Percentiles rank a stretch among this genome's conserved stretches.
Conservation (phyloP, 2,797 vertebrate species). For the Cyclura pinguis region DNA sequence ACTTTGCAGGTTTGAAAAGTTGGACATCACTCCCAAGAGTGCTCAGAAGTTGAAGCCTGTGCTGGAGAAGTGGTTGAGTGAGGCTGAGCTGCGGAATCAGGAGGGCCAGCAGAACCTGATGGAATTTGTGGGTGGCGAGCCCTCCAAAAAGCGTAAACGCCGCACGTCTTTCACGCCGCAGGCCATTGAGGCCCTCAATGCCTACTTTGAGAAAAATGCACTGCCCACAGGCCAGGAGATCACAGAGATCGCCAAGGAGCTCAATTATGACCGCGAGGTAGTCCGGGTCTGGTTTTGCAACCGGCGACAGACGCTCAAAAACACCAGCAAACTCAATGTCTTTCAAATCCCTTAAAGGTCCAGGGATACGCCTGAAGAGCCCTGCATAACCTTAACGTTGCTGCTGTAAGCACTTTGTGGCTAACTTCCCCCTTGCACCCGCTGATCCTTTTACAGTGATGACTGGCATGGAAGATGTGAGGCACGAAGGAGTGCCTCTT, state of each 20-base stretch:
- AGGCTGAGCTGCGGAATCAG: conserved; percentile 95
- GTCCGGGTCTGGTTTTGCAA: conserved; percentile 99
- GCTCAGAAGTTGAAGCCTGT: conserved; percentile 98
- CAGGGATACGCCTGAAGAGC: neutral
- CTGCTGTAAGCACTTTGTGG: conserved; percentile 54
- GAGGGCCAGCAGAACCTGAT: conserved; percentile 97
- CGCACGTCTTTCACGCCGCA: conserved; percentile 97
- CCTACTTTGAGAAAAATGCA: conserved; percentile 96
- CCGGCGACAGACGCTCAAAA: conserved; percentile 96
- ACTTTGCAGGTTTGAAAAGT: conserved; percentile 92
- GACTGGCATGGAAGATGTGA: neutral
- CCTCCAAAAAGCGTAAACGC: conserved; percentile 95
- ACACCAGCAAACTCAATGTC: conserved; percentile 98
- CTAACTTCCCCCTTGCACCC: conserved; percentile 4
- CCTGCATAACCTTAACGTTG: neutral
- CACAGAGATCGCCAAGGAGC: conserved; percentile 95
- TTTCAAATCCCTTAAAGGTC: conserved; percentile 89
- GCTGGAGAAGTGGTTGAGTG: conserved; percentile 95
- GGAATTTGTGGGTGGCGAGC: conserved; percentile 96
- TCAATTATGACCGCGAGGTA: conserved; percentile 97
- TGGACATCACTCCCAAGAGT: conserved; percentile 98
- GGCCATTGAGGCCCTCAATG: conserved; percentile 97
- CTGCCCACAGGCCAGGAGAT: conserved; percentile 97
- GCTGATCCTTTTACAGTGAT: neutral
- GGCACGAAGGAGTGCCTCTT: neutral